Base-by-base conservation (phyloP, 1,140 invertebrate genomes). In the Lerema accius region DNA sequence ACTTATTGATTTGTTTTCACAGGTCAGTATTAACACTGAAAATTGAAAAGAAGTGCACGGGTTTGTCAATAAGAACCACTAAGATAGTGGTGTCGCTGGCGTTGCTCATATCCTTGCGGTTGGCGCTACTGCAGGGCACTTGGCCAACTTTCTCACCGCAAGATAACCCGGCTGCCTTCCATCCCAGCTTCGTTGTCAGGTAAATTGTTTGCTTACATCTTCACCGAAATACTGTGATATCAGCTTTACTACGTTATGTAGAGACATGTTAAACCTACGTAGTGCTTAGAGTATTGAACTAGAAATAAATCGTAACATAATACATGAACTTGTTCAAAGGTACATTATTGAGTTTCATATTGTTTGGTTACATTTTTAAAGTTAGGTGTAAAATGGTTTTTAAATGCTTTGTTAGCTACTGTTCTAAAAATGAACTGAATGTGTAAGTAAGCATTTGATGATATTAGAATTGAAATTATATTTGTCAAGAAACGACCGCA, bases 151-250 rank as follows among this genome's bases (percentile, higher is more conserved):
- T 97, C 84, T 95, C 95, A 19, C 94, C 94, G 15, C 95, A 96
- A 84, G 96, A 97, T 90, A 97, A 97, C 87, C 96, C 96, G 7
- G 94, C 96, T 50, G 95, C 97, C 15, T 97, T 96, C 86, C 94
- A 95, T 87, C 92, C 94, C 43, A 94, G 93, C 74, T 92, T 94
- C 63, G 92, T 94, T 82, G 94, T 95, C 61, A 94, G 95, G 95
- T 95, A 91, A 93, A 91, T 55, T 49, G 14, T 56, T 39, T 46
- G 43, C 7, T 40, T 23, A 23, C 1, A 46, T 46, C 43, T 42
- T 23, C 16, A 23, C 9, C 28, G 28, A 32, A 32, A 32, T 32
- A 4, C 28, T 32, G 1, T 32, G 28, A 32, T 7, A 9, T 1
- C 28, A 9, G 9, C 28, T 7, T 1, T 32, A 32, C 1, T 5